Evolutionary conservation across 2,888 invertebrate species (phyloP), one percentile per base, ranked within the genome.

Genomic region (Eutolmus rufibarbis): DNA sequence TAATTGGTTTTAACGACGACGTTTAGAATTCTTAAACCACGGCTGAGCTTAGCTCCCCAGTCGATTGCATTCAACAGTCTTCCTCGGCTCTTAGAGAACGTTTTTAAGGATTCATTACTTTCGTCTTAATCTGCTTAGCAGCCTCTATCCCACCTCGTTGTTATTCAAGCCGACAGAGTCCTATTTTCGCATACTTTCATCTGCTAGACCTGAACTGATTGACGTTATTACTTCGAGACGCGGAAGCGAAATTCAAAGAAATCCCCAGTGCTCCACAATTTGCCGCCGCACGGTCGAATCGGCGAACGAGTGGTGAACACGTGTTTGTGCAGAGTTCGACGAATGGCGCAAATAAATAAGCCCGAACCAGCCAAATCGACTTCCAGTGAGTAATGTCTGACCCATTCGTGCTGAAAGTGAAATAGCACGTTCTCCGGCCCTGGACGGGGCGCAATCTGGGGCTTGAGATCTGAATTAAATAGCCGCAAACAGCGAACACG

Each of bases 341-440:
- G 79, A 79, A 79, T 79, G 79, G 79, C 46, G 51, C 79, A 79
- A 79, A 79, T 79, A 79, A 79, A 79, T 79, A 79, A 79, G 51
- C 79, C 51, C 31, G 31, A 79, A 19, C 31, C 51, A 79, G 79
- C 79, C 1, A 79, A 46, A 51, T 79, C 79, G 79, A 79, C 46
- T 51, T 51, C 79, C 16, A 51, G 78, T 79, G 79, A 79, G 51
- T 79, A 79, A 79, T 79, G 79, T 51, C 79, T 79, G 51, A 23
- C 28, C 46, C 79, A 79, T 79, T 79, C 51, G 79, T 79, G 79
- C 51, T 79, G 79, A 79, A 79, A 46, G 51, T 79, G 79, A 66
- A 66, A 66, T 66, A 66, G 66, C 66, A 66, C 28, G 66, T 23
- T 66, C 66, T 28, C 66, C 28, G 14, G 28, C 12, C 66, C 19